phyloP scores from a whole-genome alignment of 2,797 vertebrate species.

The Smutsia gigantea region DNA sequence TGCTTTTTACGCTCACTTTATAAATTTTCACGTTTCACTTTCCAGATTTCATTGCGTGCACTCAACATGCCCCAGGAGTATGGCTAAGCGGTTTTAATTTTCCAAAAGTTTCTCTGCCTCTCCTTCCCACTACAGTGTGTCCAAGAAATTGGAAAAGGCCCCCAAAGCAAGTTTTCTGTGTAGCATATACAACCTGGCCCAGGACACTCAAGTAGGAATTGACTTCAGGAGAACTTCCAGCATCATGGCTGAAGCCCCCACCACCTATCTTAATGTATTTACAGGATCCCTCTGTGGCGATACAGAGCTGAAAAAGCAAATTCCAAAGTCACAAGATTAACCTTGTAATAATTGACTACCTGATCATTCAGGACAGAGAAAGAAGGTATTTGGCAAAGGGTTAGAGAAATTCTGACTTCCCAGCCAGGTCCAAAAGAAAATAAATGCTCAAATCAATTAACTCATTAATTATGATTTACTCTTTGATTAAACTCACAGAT shows the following conservation, averaged over 20 bases:
- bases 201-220: not conserved
- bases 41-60: conserved; percentile 14
- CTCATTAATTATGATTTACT: conserved; percentile 3
- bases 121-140: conserved; percentile 20
- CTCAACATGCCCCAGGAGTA: not conserved
- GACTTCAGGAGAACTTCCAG: not conserved
- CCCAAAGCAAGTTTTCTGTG: not conserved
- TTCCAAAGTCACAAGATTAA: not conserved
- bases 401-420: conserved; percentile 17
- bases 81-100: conserved; percentile 53
- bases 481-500: conserved; percentile 7
- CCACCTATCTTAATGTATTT: not conserved
- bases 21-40: conserved; percentile 68
- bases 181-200: not conserved
- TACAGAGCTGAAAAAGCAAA: not conserved
- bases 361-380: not conserved
- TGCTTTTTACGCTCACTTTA: conserved; percentile 63
- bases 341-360: not conserved
- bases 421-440: conserved; percentile 43
- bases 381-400: not conserved
- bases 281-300: not conserved
- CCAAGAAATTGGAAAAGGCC: conserved; percentile 2
- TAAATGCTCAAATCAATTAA: conserved; percentile 32
- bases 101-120: conserved; percentile 46
- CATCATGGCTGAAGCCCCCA: not conserved